Percentiles rank a stretch among this genome's conserved stretches.
phyloP scores from a whole-genome alignment of 2,797 vertebrate species.

The Babyrousa celebensis region DNA sequence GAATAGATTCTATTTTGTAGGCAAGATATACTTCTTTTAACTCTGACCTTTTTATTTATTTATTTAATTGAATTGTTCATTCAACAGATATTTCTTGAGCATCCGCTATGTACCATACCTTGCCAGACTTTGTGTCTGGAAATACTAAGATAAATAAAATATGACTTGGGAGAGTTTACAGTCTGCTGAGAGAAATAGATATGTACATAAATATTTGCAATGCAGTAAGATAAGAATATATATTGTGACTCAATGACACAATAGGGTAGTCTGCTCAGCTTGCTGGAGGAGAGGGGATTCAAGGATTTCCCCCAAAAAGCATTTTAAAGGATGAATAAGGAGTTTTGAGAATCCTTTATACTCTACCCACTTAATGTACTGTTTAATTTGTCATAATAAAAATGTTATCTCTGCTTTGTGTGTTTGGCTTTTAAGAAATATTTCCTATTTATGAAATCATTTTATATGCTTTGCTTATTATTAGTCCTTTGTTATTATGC shows the following conservation, averaged over 20 bases:
- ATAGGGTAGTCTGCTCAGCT: neutral
- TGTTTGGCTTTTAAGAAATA: slow-evolving; percentile 56
- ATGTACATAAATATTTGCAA: neutral
- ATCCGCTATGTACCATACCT: neutral
- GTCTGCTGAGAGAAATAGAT: neutral
- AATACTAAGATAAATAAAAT: slow-evolving; percentile 47
- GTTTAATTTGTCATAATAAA: slow-evolving; percentile 64
- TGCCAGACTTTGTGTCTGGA: neutral
- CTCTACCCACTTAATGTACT: neutral
- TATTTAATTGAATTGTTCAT: slow-evolving; percentile 24
- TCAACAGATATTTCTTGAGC: slow-evolving; percentile 42
- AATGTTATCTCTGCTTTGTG: slow-evolving; percentile 44
- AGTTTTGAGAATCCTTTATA: neutral
- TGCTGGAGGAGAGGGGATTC: slow-evolving; percentile 2
- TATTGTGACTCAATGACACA: neutral
- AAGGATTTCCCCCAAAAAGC: neutral
- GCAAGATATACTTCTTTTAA: slow-evolving; percentile 26
- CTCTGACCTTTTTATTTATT: neutral
- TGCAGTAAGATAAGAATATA: neutral
- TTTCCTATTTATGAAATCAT: slow-evolving; percentile 52
- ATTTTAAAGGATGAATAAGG: neutral
- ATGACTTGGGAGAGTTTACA: neutral
- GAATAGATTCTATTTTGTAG: slow-evolving; percentile 9
- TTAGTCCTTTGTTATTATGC: slow-evolving; percentile 26
- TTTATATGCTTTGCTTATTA: slow-evolving; percentile 35